Evolutionary conservation across 2,113 vertebrate genomes (phyloP).

Genomic region (Labrus mixtus): DNA sequence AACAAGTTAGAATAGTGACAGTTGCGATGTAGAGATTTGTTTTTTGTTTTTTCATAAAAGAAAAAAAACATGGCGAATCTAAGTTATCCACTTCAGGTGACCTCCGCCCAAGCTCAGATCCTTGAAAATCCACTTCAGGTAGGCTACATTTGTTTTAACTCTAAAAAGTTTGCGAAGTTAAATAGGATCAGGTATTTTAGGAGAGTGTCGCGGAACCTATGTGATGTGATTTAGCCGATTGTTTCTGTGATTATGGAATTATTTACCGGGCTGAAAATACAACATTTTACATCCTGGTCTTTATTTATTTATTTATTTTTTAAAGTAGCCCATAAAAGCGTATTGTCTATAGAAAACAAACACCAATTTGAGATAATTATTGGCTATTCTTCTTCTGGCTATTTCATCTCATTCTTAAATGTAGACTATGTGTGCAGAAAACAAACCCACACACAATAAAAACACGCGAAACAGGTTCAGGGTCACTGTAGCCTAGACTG

Average conservation of each 20-base stretch:
- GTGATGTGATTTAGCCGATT: too few species aligned
- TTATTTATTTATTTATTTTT: too few species aligned
- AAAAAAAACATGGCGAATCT: constrained; percentile 66
- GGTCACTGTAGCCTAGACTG: neutral
- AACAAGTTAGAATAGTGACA: constrained; percentile 36
- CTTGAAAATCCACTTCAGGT: constrained; percentile 74
- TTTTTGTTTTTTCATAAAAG: neutral
- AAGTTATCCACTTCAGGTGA: constrained; percentile 19
- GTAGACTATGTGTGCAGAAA: too few species aligned
- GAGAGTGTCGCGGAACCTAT: neutral
- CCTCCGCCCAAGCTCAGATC: constrained; percentile 37
- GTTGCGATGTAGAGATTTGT: neutral
- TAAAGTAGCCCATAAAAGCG: too few species aligned
- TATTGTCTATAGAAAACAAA: too few species aligned
- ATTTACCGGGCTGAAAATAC: too few species aligned
- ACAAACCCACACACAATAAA: too few species aligned
- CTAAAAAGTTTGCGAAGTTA: neutral
- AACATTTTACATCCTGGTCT: too few species aligned
- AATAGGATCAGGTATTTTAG: neutral
- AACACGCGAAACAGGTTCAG: neutral
- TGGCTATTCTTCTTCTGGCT: too few species aligned
- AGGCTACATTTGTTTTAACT: constrained; percentile 2
- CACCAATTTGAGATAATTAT: too few species aligned
- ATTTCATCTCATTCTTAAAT: too few species aligned
- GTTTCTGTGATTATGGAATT: too few species aligned